Base-by-base conservation (phyloP, 2,888 invertebrate species). In the Callimorpha dominula region DNA sequence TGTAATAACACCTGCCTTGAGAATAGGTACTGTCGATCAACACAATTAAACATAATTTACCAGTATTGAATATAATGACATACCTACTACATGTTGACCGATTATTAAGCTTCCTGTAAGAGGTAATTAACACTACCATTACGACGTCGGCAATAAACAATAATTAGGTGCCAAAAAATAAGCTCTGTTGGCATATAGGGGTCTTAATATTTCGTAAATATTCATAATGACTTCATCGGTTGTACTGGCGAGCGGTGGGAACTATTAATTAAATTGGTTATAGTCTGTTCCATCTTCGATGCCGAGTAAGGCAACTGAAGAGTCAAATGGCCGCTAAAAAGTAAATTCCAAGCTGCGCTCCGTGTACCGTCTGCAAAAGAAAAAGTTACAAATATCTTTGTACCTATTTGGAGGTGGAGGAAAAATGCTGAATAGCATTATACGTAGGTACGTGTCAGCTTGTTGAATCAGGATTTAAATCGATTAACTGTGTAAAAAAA, bases 201-300 rank as follows among this genome's bases (percentile, higher is more conserved):
- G 74, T 85, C 78, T 88, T 89, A 84, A 88, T 89, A 90, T 91
- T 93, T 90, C 84, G 86, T 88, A 87, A 91, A 83, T 85, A 89
- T 90, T 85, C 84, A 87, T 93, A 93, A 94, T 94, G 91, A 87
- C 94, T 94, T 91, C 88, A 94, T 94, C 86, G 82, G 68, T 80
- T 83, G 80, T 80, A 85, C 78, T 76, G 85, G 80, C 82, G 80
- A 85, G 80, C 84, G 85, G 81, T 88, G 88, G 87, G 84, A 90
- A 88, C 88, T 91, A 93, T 92, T 90, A 90, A 92, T 93, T 92
- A 90, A 90, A 90, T 89, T 85, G 87, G 88, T 85, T 88, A 87
- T 87, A 89, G 87, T 86, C 80, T 73, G 85, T 87, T 87, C 87
- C 86, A 89, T 90, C 90, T 87, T 80, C 74, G 81, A 86, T 78